Evolutionary conservation across 37 sponge, comb jelly and placozoan species (phyloP).

Genomic region (Agelas oroides): DNA sequence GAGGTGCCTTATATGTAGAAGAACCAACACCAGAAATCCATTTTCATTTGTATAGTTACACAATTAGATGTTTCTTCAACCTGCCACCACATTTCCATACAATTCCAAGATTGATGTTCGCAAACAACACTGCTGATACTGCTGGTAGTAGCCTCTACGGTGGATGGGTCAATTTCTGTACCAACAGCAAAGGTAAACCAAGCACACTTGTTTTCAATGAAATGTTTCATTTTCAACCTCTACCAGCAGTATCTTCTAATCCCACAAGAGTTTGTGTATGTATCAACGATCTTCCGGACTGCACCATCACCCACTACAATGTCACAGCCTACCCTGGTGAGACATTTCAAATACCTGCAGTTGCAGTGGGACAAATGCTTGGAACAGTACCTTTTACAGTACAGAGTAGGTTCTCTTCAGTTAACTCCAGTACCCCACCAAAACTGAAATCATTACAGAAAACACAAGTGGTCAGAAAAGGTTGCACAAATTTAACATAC

Average conservation of each 20-base stretch:
- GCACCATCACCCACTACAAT: neutral
- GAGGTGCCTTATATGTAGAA: neutral
- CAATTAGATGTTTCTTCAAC: no score
- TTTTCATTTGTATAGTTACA: no score
- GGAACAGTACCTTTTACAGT: constrained; percentile 2
- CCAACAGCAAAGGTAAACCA: no score
- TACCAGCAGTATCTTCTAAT: neutral
- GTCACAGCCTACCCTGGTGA: neutral
- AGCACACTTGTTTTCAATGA: no score
- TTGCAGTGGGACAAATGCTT: neutral
- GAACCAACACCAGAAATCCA: no score
- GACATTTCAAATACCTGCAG: neutral
- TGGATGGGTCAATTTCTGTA: neutral
- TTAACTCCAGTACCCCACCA: no score
- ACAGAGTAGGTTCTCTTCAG: neutral
- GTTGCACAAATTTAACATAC: neutral
- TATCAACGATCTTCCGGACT: neutral
- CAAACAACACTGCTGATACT: neutral
- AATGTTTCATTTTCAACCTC: neutral
- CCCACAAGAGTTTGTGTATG: neutral
- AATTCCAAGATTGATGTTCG: neutral
- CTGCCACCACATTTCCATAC: neutral
- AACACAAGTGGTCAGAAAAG: neutral
- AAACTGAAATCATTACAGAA: no score
- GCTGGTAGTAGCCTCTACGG: constrained; percentile 5